Conservation (phyloP, 2,888 invertebrate genomes). For the Drosophila rellima region DNA sequence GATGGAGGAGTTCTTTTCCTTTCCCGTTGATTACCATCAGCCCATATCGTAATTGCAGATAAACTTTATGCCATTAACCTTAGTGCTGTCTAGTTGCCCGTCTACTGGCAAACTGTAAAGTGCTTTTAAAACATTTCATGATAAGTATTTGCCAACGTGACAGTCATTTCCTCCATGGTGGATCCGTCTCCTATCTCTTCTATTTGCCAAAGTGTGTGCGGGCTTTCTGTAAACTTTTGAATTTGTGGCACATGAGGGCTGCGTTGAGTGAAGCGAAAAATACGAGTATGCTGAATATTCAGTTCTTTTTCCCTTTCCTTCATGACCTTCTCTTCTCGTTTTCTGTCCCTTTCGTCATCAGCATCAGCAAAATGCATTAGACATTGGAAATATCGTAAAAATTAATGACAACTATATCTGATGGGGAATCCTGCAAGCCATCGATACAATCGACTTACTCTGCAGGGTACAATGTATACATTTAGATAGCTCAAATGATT, state of each 20-base stretch:
- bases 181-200: neutral
- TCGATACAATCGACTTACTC: neutral
- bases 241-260: conserved; percentile 42
- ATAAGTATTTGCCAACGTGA: conserved; percentile 46
- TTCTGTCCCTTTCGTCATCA: conserved; percentile 2
- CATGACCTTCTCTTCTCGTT: neutral
- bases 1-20: conserved; percentile 6
- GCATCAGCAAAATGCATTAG: conserved; percentile 72
- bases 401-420: conserved; percentile 72
- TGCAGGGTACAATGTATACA: too few relatives aligned
- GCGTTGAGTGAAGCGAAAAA: conserved; percentile 58
- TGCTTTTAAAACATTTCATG: conserved; percentile 74
- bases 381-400: conserved; percentile 75
- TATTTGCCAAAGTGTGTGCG: neutral
- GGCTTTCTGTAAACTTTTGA: neutral
- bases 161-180: neutral
- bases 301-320: neutral
- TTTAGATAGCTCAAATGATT: neutral
- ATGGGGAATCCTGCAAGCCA: conserved; percentile 1
- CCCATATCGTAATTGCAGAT: conserved; percentile 79
- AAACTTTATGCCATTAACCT: conserved; percentile 81
- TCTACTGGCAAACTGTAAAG: conserved; percentile 59
- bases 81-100: conserved; percentile 62
- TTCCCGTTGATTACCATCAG: conserved; percentile 55
- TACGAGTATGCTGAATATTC: conserved; percentile 60